A percentile compares a stretch with the other conserved stretches of the same genome.
Conservation (phyloP, 2,113 vertebrate species). For the Mugil cephalus region DNA sequence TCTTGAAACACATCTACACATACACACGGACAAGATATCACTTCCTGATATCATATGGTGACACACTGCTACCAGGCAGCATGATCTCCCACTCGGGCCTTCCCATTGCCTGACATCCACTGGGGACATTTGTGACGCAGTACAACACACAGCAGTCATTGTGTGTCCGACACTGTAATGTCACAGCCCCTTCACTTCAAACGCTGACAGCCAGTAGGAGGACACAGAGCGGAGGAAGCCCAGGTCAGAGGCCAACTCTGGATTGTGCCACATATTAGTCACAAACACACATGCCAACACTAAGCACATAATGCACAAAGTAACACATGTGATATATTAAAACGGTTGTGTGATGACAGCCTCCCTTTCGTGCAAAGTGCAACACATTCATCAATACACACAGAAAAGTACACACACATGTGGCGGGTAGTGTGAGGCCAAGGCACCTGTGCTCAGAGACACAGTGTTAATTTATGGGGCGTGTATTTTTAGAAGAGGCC, state of each 20-base stretch:
- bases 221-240: slow-evolving; percentile 70
- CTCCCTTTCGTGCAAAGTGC: slow-evolving; percentile 14
- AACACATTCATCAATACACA: slow-evolving; percentile 1
- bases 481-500: slow-evolving; percentile 74
- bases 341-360: slow-evolving; percentile 11
- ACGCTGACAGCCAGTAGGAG: slow-evolving; percentile 72
- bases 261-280: slow-evolving; percentile 68
- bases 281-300: slow-evolving; percentile 41
- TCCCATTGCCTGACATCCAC: slow-evolving; percentile 77
- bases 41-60: slow-evolving; percentile 70
- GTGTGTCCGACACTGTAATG: slow-evolving; percentile 75
- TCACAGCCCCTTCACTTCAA: slow-evolving; percentile 79
- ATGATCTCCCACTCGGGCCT: slow-evolving; percentile 66
- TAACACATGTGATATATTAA: neutral
- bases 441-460: slow-evolving; percentile 59
- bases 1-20: slow-evolving; percentile 11
- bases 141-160: slow-evolving; percentile 79
- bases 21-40: slow-evolving; percentile 34
- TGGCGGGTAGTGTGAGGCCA: slow-evolving; percentile 48
- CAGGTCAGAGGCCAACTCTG: slow-evolving; percentile 62
- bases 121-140: slow-evolving; percentile 75
- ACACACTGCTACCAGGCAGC: slow-evolving; percentile 72
- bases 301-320: slow-evolving; percentile 7
- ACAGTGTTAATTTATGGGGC: slow-evolving; percentile 69
- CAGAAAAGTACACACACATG: slow-evolving; percentile 20